These are phyloP conservation scores for Pterobdella sp. DNA, from an alignment of 2,888 invertebrate species.

Conservation along the genomic window DNA sequence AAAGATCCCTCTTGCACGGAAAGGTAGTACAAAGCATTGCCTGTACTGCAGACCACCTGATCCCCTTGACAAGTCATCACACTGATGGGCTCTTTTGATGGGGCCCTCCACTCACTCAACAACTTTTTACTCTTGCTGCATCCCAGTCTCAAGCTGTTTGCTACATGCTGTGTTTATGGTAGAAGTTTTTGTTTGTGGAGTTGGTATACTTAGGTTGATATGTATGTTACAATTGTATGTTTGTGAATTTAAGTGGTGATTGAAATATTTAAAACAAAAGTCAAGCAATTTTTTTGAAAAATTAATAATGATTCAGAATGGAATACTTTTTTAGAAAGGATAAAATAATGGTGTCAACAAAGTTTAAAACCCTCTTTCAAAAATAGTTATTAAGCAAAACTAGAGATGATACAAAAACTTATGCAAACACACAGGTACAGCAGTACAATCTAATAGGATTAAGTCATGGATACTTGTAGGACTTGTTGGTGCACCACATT, in stretches of 20 bases:
- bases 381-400: no score
- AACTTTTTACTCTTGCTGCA: constrained; percentile 62
- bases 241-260: no score
- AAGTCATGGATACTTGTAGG: constrained; percentile 57
- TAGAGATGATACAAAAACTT: no score
- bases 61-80: constrained; percentile 74
- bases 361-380: no score
- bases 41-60: constrained; percentile 76
- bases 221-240: neutral
- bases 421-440: no score
- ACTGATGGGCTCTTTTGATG: constrained; percentile 64
- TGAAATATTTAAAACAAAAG: no score
- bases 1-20: constrained; percentile 62
- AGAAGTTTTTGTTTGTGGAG: neutral
- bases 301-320: no score
- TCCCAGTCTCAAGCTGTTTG: constrained; percentile 65
- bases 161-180: constrained; percentile 57
- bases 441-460: no score
- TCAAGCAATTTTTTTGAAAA: no score
- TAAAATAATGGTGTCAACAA: no score
- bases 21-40: constrained; percentile 75
- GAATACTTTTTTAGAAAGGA: no score
- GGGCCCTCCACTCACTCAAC: constrained; percentile 47
- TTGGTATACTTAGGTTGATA: no score
- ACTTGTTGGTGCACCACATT: constrained; percentile 79